A percentile compares a stretch with the other conserved stretches of the same genome.
Conservation (phyloP, 2,888 invertebrate genomes). For the Iselma pallidipennis region DNA sequence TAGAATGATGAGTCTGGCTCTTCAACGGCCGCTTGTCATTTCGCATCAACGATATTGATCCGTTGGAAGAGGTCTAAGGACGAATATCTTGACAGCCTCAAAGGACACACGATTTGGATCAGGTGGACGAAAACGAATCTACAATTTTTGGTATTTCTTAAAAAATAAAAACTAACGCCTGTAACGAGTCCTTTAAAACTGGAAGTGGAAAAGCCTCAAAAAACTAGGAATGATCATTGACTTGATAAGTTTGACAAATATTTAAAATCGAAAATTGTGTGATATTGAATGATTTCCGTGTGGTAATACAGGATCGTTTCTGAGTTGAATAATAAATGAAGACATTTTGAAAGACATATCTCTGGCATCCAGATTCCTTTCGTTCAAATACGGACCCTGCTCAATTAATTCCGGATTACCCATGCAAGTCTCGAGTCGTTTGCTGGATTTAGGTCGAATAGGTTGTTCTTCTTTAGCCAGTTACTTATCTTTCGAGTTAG, state of each 20-base stretch:
- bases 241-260: too few relatives aligned
- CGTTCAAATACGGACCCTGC: slow-evolving; percentile 5
- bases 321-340: slow-evolving; percentile 8
- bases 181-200: background rate
- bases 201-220: too few relatives aligned
- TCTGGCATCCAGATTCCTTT: slow-evolving; percentile 3
- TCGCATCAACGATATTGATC: slow-evolving; percentile 5
- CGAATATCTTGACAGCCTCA: background rate
- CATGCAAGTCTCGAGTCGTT: slow-evolving; percentile 3
- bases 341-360: slow-evolving; percentile 12
- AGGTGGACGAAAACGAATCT: background rate
- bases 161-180: background rate
- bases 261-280: too few relatives aligned
- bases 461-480: background rate
- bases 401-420: slow-evolving; percentile 14
- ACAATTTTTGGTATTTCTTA: background rate
- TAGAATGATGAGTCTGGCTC: slow-evolving; percentile 19
- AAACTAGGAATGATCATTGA: too few relatives aligned
- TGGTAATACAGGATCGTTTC: too few relatives aligned
- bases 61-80: background rate
- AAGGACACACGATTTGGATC: background rate
- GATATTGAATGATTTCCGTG: too few relatives aligned
- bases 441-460: slow-evolving; percentile 1
- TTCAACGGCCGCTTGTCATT: slow-evolving; percentile 6
- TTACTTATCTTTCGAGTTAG: background rate